phyloP scores from a whole-genome alignment of 2,888 invertebrate species.

The Hirudinaria manillensis region DNA sequence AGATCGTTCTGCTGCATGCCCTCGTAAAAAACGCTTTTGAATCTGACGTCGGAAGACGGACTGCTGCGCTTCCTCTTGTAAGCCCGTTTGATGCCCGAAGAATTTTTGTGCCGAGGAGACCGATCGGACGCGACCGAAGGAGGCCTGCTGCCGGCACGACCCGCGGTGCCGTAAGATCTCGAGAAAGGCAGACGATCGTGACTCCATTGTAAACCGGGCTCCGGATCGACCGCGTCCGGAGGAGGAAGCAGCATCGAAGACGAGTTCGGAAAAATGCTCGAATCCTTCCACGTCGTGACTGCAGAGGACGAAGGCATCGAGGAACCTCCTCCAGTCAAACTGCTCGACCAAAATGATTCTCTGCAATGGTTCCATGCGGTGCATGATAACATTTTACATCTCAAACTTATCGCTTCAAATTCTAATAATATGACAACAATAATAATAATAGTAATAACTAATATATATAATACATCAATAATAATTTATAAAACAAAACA shows the following conservation, averaged over 20 bases:
- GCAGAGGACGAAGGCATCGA: neutral
- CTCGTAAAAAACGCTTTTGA: neutral
- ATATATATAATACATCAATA: too few relatives aligned
- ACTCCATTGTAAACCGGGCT: neutral
- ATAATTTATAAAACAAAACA: too few relatives aligned
- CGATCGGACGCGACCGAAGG: slow-evolving; percentile 48
- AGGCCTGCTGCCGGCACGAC: neutral
- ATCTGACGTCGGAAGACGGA: slow-evolving; percentile 7
- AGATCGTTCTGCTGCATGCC: neutral
- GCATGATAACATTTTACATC: too few relatives aligned
- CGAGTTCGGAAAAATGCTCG: neutral
- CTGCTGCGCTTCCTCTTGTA: slow-evolving; percentile 14
- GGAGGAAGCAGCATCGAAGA: slow-evolving; percentile 6
- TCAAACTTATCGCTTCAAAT: too few relatives aligned
- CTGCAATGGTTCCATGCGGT: neutral
- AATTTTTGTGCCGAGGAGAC: slow-evolving; percentile 36
- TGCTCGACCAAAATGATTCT: slow-evolving; percentile 13
- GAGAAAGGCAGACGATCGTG: slow-evolving; percentile 1
- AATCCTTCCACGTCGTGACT: neutral
- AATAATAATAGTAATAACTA: too few relatives aligned
- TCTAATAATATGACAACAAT: too few relatives aligned
- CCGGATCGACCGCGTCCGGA: neutral
- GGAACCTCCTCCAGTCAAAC: neutral
- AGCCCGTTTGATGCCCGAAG: neutral
- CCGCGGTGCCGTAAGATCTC: neutral